These are phyloP conservation scores for Thunnus thynnus DNA, from an alignment of 2,113 vertebrate species.

Conservation along the genomic window DNA sequence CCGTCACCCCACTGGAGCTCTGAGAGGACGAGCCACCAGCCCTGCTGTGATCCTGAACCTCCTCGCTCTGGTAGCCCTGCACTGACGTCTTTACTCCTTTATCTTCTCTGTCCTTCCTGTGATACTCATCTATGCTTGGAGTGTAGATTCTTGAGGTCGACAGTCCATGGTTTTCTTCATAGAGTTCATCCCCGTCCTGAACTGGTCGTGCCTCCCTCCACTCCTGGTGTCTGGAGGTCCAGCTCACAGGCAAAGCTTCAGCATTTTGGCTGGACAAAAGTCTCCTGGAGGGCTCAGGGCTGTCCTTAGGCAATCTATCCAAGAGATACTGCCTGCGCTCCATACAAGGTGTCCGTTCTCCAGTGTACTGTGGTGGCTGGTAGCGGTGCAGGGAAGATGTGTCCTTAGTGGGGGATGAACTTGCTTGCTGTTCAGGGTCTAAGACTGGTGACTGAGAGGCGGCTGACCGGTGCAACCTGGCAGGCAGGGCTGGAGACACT, in stretches of 20 bases:
- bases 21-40: conserved; percentile 55
- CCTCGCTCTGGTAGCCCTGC: conserved; percentile 30
- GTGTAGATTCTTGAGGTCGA: background rate
- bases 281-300: conserved; percentile 56
- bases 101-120: conserved; percentile 24
- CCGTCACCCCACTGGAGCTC: conserved; percentile 82
- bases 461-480: conserved; percentile 38
- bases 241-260: conserved; percentile 50
- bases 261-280: conserved; percentile 19
- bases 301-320: conserved; percentile 28
- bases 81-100: background rate
- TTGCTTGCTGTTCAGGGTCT: conserved; percentile 52
- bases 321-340: conserved; percentile 46
- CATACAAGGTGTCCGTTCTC: conserved; percentile 24
- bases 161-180: background rate
- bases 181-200: background rate
- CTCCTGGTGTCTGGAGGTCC: conserved; percentile 60
- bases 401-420: conserved; percentile 14
- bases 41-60: conserved; percentile 49
- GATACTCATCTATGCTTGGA: conserved; percentile 16
- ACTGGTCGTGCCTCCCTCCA: conserved; percentile 20
- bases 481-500: conserved; percentile 47
- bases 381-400: conserved; percentile 60
- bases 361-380: conserved; percentile 62
- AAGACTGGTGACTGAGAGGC: conserved; percentile 56